These are phyloP conservation scores for Lysandra coridon DNA, from an alignment of 2,888 invertebrate genomes.

Conservation along the genomic window DNA sequence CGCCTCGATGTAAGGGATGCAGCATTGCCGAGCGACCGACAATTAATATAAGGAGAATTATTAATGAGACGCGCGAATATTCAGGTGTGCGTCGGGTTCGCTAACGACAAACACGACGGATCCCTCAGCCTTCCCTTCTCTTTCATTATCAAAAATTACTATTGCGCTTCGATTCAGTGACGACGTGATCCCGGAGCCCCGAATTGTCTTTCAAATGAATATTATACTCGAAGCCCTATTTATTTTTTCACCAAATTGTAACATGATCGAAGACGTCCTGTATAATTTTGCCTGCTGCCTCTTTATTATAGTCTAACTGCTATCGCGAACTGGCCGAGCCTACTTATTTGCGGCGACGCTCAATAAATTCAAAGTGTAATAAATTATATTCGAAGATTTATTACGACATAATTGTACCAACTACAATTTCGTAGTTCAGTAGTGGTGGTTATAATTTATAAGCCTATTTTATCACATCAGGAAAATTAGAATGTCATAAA, in stretches of 20 bases:
- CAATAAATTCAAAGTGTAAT: conserved; percentile 35
- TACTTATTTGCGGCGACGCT: conserved; percentile 31
- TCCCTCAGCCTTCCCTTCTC: conserved; percentile 69
- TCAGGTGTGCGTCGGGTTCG: conserved; percentile 60
- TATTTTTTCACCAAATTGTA: conserved; percentile 63
- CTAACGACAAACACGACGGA: conserved; percentile 66
- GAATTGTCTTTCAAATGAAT: conserved; percentile 69
- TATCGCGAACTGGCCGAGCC: conserved; percentile 29
- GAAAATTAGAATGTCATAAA: background rate
- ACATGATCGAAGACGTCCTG: conserved; percentile 63
- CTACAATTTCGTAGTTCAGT: conserved; percentile 46
- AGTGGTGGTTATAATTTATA: conserved; percentile 46
- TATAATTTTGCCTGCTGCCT: conserved; percentile 52
- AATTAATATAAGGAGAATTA: conserved; percentile 66
- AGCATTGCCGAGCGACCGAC: conserved; percentile 45
- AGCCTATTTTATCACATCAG: conserved; percentile 21
- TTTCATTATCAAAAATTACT: conserved; percentile 73
- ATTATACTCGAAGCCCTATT: conserved; percentile 59
- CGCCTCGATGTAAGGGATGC: conserved; percentile 64
- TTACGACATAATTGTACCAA: conserved; percentile 36
- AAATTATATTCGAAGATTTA: conserved; percentile 38
- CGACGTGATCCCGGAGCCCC: conserved; percentile 60
- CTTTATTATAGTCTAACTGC: conserved; percentile 37
- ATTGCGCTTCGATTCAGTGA: conserved; percentile 67
- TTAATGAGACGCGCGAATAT: conserved; percentile 57